Evolutionary conservation across 2,888 invertebrate genomes (phyloP).

Genomic region (Pterobdella sp.): DNA sequence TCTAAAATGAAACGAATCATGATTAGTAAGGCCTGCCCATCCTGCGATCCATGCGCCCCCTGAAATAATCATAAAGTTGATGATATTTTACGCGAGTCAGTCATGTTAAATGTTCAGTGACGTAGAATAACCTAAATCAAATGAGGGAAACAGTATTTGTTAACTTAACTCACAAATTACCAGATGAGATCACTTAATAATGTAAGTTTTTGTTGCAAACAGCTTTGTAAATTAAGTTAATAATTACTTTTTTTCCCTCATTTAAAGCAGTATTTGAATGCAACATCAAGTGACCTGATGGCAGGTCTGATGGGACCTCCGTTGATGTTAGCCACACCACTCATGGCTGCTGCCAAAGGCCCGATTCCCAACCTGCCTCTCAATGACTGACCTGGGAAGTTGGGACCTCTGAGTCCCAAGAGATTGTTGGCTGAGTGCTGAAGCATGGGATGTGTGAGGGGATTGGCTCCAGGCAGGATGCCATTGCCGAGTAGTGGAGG

Average conservation of each 20-base stretch:
- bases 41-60: constrained; percentile 21
- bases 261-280: constrained; percentile 15
- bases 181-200: too few relatives aligned
- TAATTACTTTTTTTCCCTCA: too few relatives aligned
- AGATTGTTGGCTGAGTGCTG: constrained; percentile 7
- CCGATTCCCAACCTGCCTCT: constrained; percentile 23
- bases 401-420: neutral
- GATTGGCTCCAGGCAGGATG: constrained; percentile 53
- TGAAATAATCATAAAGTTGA: neutral
- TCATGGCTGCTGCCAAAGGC: neutral
- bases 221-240: too few relatives aligned
- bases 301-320: constrained; percentile 23
- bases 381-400: constrained; percentile 5
- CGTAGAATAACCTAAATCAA: too few relatives aligned
- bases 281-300: constrained; percentile 1
- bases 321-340: constrained; percentile 6
- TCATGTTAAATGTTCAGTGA: constrained; percentile 1
- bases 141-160: too few relatives aligned
- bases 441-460: neutral
- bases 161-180: too few relatives aligned
- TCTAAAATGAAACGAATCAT: constrained; percentile 28
- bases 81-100: neutral
- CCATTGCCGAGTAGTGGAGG: constrained; percentile 57
- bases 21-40: constrained; percentile 21
- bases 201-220: too few relatives aligned